phyloP scores from a whole-genome alignment of 1,140 invertebrate species.

The Hermetia illucens region DNA sequence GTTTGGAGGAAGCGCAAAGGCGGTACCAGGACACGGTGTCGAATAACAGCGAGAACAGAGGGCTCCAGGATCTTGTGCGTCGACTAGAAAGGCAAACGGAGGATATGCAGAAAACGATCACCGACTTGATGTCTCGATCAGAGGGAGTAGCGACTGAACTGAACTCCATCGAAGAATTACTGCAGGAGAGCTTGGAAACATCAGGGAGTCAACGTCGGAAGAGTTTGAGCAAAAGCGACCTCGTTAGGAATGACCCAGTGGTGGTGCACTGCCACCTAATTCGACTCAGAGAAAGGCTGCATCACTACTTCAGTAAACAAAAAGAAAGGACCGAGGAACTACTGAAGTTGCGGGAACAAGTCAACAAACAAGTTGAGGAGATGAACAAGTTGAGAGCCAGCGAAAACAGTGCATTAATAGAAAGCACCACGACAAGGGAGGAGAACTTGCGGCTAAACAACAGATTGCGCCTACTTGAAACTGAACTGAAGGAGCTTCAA shows the following conservation, averaged over 20 bases:
- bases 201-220: conserved; percentile 13
- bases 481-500: conserved; percentile 12
- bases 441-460: conserved; percentile 16
- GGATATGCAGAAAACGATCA: conserved; percentile 19
- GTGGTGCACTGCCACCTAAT: conserved; percentile 15
- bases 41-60: background rate
- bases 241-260: conserved; percentile 21
- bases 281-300: conserved; percentile 23
- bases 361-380: conserved; percentile 19
- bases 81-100: conserved; percentile 17
- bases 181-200: too few species aligned
- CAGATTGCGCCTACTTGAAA: conserved; percentile 15
- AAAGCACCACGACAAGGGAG: conserved; percentile 20
- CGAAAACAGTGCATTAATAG: conserved; percentile 21
- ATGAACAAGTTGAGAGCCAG: conserved; percentile 13
- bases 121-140: conserved; percentile 13
- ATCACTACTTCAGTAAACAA: conserved; percentile 15
- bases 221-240: conserved; percentile 10
- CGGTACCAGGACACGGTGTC: conserved; percentile 12
- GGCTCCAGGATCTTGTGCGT: conserved; percentile 14
- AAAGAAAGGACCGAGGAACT: conserved; percentile 26
- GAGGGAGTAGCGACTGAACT: too few species aligned
- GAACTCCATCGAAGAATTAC: too few species aligned
- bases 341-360: conserved; percentile 15
- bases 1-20: conserved; percentile 34